Percentiles rank a stretch among this genome's conserved stretches.
Evolutionary conservation across 2,113 vertebrate genomes (phyloP).

Genomic region (Onychostoma macrolepis): DNA sequence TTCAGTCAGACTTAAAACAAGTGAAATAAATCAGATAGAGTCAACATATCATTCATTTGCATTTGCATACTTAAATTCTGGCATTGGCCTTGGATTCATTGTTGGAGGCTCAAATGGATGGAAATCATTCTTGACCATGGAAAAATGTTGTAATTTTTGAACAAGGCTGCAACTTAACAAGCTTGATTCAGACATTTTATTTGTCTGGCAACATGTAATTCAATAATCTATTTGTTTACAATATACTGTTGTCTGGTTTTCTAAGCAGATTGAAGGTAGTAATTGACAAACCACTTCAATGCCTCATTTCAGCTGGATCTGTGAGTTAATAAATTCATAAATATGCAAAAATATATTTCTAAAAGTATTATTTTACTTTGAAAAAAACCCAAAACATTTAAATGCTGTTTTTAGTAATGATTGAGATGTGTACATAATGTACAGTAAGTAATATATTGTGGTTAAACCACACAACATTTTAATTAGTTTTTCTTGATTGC

Average conservation of each 20-base stretch:
- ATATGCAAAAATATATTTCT: neutral
- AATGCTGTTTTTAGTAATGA: too few relatives aligned
- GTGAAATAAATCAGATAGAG: neutral
- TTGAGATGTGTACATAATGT: neutral
- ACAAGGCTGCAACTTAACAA: neutral
- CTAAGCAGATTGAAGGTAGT: neutral
- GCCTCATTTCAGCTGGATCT: neutral
- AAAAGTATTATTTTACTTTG: neutral
- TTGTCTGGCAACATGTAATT: neutral
- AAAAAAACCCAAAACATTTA: neutral
- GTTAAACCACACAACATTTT: neutral
- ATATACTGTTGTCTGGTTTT: neutral
- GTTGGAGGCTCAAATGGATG: neutral
- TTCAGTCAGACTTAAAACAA: neutral
- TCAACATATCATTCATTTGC: neutral
- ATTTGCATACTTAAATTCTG: constrained; percentile 3
- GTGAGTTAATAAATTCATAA: neutral
- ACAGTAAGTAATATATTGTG: neutral
- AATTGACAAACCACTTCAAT: neutral
- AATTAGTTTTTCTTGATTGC: too few relatives aligned
- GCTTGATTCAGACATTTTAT: neutral
- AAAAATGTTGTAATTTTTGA: neutral
- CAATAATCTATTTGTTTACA: neutral
- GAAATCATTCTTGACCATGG: neutral
- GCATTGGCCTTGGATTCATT: neutral